A percentile compares a stretch with the other conserved stretches of the same genome.
phyloP scores from a whole-genome alignment of 2,113 vertebrate species.

The Mustelus asterias region DNA sequence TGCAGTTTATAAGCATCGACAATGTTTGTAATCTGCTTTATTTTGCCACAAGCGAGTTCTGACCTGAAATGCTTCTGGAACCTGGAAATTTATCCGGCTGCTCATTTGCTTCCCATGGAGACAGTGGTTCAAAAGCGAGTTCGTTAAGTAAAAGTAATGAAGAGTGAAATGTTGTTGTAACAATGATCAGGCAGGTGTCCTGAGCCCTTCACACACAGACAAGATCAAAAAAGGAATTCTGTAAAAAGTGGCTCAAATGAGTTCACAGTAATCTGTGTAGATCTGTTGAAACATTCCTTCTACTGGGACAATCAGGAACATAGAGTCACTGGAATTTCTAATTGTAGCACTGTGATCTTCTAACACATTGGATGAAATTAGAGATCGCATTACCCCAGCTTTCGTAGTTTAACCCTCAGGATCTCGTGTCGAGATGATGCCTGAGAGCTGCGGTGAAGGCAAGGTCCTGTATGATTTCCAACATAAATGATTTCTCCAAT shows the following conservation, averaged over 20 bases:
- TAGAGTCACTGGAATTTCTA: not conserved
- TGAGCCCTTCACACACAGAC: not conserved
- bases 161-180: not conserved
- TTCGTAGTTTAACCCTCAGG: not conserved
- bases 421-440: not conserved
- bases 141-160: not conserved
- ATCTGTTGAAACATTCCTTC: not conserved
- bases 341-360: not conserved
- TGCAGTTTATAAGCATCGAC: not conserved
- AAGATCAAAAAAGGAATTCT: not conserved
- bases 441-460: not conserved
- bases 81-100: not conserved
- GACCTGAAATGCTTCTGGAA: not conserved
- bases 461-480: not conserved
- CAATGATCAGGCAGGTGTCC: not conserved
- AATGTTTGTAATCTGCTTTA: not conserved
- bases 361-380: not conserved
- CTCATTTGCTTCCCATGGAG: too few species aligned
- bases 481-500: not conserved
- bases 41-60: not conserved
- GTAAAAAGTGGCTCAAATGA: not conserved
- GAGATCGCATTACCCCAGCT: not conserved
- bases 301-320: not conserved
- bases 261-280: not conserved
- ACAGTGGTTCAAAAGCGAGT: not conserved